Evolutionary conservation across 2,888 invertebrate species (phyloP), one percentile per base, ranked within the genome.

Genomic region (Bombylius major): DNA sequence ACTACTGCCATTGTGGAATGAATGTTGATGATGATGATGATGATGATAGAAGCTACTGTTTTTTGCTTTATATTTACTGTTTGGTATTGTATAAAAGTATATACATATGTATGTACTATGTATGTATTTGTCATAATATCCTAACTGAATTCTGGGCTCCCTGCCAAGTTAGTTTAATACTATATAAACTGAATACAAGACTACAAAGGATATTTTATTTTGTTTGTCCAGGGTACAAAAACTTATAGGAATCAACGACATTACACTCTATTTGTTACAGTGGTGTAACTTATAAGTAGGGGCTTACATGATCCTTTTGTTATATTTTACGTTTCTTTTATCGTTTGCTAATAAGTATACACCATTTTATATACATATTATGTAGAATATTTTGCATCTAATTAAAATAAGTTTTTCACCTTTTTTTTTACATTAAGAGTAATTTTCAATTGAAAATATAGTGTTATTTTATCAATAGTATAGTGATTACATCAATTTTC

Each of bases 141-240:
- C 45, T 49, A 50, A 12, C 50, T 34, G 48, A 50, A 36, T 39
- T 54, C 50, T 50, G 46, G 45, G 50, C 54, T 49, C 54, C 54
- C 45, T 54, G 54, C 53, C 53, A 48, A 48, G 50, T 14, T 44
- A 49, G 48, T 49, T 50, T 34, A 48, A 23, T 50, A 44, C 49
- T 54, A 50, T 23, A 48, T 23, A 9, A 54, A 50, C 39, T 49
- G 50, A 49, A 54, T 50, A 50, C 11, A 42, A 42, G 23, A 23
- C 23, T 23, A 23, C 23, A 23, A 23, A 42, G 12, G 39, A 23
- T 54, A 33, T 32, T 39, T 39, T 36, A 11, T 42, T 5, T 11
- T 11, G 39, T 11, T 11, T 11, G 12, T 11, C 39, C 39, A 42
- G 39, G 39, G 12, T 42, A 11, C 11, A 42, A 42, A 23, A 42